phyloP scores from a whole-genome alignment of 2,888 invertebrate species.

The Dicyrtoma fusca region DNA sequence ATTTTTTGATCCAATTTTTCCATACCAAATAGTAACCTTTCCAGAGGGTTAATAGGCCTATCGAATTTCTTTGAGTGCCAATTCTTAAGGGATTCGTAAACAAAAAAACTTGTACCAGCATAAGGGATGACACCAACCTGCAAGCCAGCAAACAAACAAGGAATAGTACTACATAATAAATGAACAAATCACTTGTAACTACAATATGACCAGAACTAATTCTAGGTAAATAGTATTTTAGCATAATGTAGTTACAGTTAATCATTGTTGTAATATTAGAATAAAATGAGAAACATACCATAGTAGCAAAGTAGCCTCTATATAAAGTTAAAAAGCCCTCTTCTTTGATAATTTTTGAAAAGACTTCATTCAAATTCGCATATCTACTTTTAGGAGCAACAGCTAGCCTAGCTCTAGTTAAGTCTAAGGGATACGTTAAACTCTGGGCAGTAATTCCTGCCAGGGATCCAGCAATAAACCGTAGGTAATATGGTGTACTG shows the following conservation, averaged over 20 bases:
- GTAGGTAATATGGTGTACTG: slow-evolving; percentile 59
- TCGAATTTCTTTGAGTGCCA: slow-evolving; percentile 32
- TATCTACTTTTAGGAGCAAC: slow-evolving; percentile 82
- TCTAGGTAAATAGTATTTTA: too few relatives aligned
- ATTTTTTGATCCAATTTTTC: slow-evolving; percentile 11
- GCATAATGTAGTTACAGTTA: too few relatives aligned
- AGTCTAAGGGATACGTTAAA: slow-evolving; percentile 92
- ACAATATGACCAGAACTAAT: too few relatives aligned
- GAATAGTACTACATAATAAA: too few relatives aligned
- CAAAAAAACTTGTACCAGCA: slow-evolving; percentile 59
- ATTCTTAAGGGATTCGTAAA: slow-evolving; percentile 67
- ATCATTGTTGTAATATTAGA: too few relatives aligned
- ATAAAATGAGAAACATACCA: slow-evolving; percentile 63
- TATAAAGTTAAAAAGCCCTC: slow-evolving; percentile 74
- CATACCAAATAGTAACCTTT: slow-evolving; percentile 48
- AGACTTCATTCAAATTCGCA: slow-evolving; percentile 65
- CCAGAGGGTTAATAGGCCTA: slow-evolving; percentile 17
- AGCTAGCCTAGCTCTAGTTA: slow-evolving; percentile 96
- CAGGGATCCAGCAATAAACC: slow-evolving; percentile 87
- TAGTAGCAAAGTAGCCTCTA: slow-evolving; percentile 85
- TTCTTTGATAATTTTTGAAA: slow-evolving; percentile 44
- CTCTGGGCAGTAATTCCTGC: slow-evolving; percentile 95
- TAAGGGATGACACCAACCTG: slow-evolving; percentile 88
- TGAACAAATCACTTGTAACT: too few relatives aligned
- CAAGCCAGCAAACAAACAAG: too few relatives aligned